A percentile compares a stretch with the other conserved stretches of the same genome.
Evolutionary conservation across 2,797 vertebrate genomes (phyloP).

Genomic region (Cryptoblepharus egeriae): DNA sequence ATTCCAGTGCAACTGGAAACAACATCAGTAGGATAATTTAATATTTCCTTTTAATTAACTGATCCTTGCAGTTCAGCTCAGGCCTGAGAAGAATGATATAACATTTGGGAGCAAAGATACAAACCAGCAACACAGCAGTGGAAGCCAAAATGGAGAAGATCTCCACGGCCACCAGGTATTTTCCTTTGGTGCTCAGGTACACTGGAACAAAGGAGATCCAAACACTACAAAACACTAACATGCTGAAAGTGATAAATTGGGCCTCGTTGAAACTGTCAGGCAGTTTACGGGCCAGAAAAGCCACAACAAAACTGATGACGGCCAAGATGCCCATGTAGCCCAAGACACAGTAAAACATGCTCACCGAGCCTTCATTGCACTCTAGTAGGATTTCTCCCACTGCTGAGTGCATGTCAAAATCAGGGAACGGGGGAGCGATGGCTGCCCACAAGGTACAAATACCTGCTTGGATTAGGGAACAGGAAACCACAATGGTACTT

Average conservation of each 20-base stretch:
- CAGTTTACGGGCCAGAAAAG: not conserved
- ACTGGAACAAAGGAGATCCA: slow-evolving; percentile 14
- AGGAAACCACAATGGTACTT: not conserved
- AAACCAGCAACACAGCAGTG: not conserved
- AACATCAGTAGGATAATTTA: too few relatives aligned
- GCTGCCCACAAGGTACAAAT: not conserved
- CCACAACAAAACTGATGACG: not conserved
- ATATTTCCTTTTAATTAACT: not conserved
- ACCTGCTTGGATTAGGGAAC: not conserved
- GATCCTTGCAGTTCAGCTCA: not conserved
- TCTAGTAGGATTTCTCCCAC: not conserved
- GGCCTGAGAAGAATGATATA: not conserved
- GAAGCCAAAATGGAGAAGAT: slow-evolving; percentile 23
- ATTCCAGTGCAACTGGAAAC: too few relatives aligned
- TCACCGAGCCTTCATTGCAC: not conserved
- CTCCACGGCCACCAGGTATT: slow-evolving; percentile 4
- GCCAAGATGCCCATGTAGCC: not conserved
- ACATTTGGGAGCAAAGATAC: slow-evolving; percentile 6
- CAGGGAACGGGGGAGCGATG: not conserved
- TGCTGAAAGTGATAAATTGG: slow-evolving; percentile 8
- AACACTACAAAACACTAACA: slow-evolving; percentile 12
- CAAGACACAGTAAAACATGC: not conserved
- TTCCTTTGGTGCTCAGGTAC: slow-evolving; percentile 2
- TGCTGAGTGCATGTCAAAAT: not conserved
- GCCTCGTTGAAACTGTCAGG: slow-evolving; percentile 2